Percentiles rank a stretch among this genome's conserved stretches.
phyloP scores from a whole-genome alignment of 2,113 vertebrate genomes.

The Ursus arctos region DNA sequence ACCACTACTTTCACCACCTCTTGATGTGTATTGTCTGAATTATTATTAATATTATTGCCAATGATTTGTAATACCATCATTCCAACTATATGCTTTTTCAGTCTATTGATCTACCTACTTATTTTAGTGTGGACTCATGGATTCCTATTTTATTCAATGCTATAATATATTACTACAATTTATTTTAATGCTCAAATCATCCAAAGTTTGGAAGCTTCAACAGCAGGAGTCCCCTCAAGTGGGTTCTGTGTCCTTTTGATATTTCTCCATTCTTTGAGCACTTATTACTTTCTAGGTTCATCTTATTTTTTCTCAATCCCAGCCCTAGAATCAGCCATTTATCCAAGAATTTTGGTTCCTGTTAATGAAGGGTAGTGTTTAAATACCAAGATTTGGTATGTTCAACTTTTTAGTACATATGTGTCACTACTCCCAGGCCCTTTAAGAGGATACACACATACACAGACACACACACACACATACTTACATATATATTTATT shows the following conservation, averaged over 20 bases:
- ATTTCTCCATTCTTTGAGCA: neutral
- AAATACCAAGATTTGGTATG: neutral
- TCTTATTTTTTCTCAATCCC: neutral
- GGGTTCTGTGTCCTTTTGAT: neutral
- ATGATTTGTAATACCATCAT: neutral
- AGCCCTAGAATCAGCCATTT: neutral
- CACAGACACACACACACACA: neutral
- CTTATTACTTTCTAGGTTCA: conserved; percentile 17
- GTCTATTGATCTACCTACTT: neutral
- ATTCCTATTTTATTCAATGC: neutral
- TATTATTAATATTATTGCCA: conserved; percentile 1
- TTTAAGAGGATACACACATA: neutral
- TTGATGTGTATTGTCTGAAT: conserved; percentile 27
- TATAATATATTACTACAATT: neutral
- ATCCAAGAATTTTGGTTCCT: neutral
- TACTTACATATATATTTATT: neutral
- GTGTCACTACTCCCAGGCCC: neutral
- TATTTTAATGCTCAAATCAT: conserved; percentile 24
- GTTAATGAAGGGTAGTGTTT: neutral
- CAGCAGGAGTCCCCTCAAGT: neutral
- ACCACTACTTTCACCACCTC: conserved; percentile 1
- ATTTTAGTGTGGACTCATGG: neutral
- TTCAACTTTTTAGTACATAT: neutral
- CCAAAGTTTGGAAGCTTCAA: neutral
- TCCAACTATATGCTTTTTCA: neutral